Evolutionary conservation across 2,888 invertebrate species (phyloP).

Genomic region (Melanotus villosus): DNA sequence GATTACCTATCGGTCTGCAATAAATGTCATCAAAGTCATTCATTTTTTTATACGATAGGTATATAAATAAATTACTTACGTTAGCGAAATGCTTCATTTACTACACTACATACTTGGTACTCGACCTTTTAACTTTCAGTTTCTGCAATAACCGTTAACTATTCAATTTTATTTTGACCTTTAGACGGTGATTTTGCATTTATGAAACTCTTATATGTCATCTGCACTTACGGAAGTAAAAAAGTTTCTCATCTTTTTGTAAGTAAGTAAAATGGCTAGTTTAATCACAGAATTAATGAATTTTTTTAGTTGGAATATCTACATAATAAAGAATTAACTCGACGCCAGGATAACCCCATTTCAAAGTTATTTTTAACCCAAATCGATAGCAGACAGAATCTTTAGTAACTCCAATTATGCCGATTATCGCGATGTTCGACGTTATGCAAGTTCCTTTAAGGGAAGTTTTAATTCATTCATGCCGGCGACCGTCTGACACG

Average conservation of each 20-base stretch:
- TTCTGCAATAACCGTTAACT: not conserved
- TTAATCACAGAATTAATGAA: too few species aligned
- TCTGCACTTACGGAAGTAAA: too few species aligned
- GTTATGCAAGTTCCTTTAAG: conserved; percentile 18
- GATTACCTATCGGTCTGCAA: too few species aligned
- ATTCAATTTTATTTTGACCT: conserved; percentile 16
- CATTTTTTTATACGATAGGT: not conserved
- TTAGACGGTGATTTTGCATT: not conserved
- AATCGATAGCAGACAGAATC: conserved; percentile 32
- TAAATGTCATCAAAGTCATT: too few species aligned
- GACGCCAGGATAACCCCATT: conserved; percentile 15
- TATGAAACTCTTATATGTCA: conserved; percentile 18
- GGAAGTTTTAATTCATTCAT: conserved; percentile 26
- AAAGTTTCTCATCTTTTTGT: too few species aligned
- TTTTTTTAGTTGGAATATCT: not conserved
- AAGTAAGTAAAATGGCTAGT: too few species aligned
- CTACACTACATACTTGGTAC: not conserved
- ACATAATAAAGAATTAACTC: conserved; percentile 28
- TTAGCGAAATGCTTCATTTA: conserved; percentile 7
- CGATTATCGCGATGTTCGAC: conserved; percentile 29
- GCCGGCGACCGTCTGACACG: not conserved
- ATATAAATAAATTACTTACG: not conserved
- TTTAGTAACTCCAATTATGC: conserved; percentile 25
- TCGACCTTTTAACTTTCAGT: conserved; percentile 1
- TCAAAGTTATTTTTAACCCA: conserved; percentile 13